Conservation (phyloP, 2,888 invertebrate species). For the Ichneumoninae sp. region DNA sequence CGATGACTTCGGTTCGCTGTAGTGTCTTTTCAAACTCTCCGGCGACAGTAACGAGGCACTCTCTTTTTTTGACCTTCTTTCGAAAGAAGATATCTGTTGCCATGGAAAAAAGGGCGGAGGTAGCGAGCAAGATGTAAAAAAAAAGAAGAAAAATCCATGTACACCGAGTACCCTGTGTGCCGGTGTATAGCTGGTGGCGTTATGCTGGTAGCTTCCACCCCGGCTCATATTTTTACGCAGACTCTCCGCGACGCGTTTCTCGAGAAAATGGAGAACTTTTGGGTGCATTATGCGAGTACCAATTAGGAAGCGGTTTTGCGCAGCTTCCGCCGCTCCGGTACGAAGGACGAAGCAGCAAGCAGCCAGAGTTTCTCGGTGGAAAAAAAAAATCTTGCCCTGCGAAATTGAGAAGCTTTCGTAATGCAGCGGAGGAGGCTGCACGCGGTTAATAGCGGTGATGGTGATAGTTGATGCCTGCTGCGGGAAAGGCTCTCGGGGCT, state of each 20-base stretch:
- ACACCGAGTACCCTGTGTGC: conserved; percentile 8
- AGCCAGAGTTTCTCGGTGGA: background rate
- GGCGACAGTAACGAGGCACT: background rate
- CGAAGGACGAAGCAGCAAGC: conserved; percentile 18
- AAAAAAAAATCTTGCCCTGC: conserved; percentile 23
- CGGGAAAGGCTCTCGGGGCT: conserved; percentile 23
- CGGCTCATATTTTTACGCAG: conserved; percentile 43
- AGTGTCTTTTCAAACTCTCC: background rate
- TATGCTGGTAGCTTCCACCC: background rate
- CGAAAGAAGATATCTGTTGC: background rate
- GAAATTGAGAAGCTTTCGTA: conserved; percentile 60
- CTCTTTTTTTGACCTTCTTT: background rate
- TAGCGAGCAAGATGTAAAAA: conserved; percentile 6
- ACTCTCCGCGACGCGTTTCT: conserved; percentile 28
- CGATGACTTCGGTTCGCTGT: background rate
- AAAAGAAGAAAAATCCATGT: conserved; percentile 4
- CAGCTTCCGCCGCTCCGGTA: conserved; percentile 27
- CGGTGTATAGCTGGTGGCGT: conserved; percentile 7
- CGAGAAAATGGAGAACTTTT: conserved; percentile 49
- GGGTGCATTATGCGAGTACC: conserved; percentile 63
- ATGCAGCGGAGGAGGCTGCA: conserved; percentile 31
- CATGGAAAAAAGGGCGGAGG: background rate
- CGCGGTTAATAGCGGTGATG: conserved; percentile 3
- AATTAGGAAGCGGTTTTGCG: conserved; percentile 59
- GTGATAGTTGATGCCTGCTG: conserved; percentile 35